Evolutionary conservation across 2,113 vertebrate genomes (phyloP).

Genomic region (Meles meles): DNA sequence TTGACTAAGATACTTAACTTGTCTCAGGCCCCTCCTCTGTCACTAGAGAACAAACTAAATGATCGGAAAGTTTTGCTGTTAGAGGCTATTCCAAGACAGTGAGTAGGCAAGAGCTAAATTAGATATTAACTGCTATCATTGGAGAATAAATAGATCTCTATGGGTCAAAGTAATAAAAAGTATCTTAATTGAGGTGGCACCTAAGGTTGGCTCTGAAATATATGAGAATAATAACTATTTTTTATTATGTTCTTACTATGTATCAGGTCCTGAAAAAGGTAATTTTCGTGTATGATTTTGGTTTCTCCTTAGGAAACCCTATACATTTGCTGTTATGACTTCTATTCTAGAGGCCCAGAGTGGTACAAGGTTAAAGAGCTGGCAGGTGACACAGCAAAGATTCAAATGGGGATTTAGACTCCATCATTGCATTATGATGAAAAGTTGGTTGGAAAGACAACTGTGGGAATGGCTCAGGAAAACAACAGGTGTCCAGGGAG

Average conservation of each 20-base stretch:
- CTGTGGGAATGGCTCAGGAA: not conserved
- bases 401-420: not conserved
- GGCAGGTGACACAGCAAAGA: not conserved
- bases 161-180: constrained; percentile 30
- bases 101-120: constrained; percentile 5
- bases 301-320: not conserved
- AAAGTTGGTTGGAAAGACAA: not conserved
- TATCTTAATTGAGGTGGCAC: constrained; percentile 27
- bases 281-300: not conserved
- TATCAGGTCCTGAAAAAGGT: not conserved
- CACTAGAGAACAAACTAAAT: not conserved
- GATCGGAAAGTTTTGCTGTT: not conserved
- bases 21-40: not conserved
- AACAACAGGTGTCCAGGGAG: not conserved
- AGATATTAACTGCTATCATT: constrained; percentile 35
- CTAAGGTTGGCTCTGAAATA: not conserved
- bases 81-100: not conserved
- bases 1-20: not conserved
- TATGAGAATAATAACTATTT: not conserved
- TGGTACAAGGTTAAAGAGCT: not conserved
- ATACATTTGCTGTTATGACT: not conserved
- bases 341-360: not conserved
- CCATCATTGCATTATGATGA: not conserved
- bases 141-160: not conserved
- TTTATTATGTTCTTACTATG: not conserved